Evolutionary conservation across 2,888 invertebrate species (phyloP), one percentile per base, ranked within the genome.

Genomic region (Dendrolimus pini): DNA sequence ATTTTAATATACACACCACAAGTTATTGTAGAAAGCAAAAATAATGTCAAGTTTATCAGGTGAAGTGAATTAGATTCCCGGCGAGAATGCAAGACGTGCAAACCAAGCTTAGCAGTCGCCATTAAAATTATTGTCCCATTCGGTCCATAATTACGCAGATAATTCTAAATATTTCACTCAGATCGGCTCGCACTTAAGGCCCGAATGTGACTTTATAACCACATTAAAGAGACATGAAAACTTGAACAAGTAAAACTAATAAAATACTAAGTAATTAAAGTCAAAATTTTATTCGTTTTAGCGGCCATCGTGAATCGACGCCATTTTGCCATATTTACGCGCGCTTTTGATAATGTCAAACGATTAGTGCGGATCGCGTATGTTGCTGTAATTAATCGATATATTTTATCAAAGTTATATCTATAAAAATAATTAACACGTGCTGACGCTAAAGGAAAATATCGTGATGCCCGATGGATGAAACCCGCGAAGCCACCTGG

Each of bases 321-420:
- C 52, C 54, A 57, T 57, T 55, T 57, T 54, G 30, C 3, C 6
- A 41, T 18, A 57, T 57, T 55, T 59, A 30, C 41, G 53, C 54
- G 56, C 58, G 56, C n/a, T 55, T 59, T 55, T 57, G 55, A 53
- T 59, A 55, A 57, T 55, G 47, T 41, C 53, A 52, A 41, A 30
- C 8, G 41, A 9, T 14, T 59, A 47, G 14, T 53, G 55, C 7
- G 53, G 54, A 3, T 7, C 2, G 47, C 47, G 47, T 9, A 8
- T 47, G 47, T 47, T 47, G 47, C 30, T 30, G 30, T 30, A 30
- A 30, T 30, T 30, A 30, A 30, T 30, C 30, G 30, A 30, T 30
- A 30, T 6, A 6, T 30, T 30, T 30, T 30, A 30, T 30, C 6
- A 30, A 30, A 30, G 2, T 18, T 18, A 18, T 18, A 18, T 3